Base-by-base conservation (phyloP, 2,888 invertebrate genomes). In the Coenonympha arcania region DNA sequence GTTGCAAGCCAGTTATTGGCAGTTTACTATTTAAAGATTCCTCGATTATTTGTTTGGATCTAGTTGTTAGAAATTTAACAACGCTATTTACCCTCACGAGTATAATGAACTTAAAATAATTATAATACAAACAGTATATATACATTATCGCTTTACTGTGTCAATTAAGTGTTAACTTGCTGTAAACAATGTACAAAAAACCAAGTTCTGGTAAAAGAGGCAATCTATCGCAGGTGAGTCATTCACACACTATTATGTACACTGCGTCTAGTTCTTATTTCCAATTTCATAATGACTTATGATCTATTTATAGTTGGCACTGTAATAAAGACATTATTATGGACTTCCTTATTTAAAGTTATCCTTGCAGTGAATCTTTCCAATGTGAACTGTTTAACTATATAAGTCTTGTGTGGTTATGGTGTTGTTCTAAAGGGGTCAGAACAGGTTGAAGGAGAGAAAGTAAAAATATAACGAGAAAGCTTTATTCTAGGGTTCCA, bases 191-290 rank as follows among this genome's bases (percentile, higher is more conserved):
- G 85, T 71, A 62, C 56, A 76, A 71, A 55, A 81, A 73, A 55
- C 76, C 75, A 30, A 71, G 59, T 62, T 68, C 79, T 55, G 73
- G 76, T 58, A 80, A 77, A 64, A 81, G 69, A 66, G 59, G 65
- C 30, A 82, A 79, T 64, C 76, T 85, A 64, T 79, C 85, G n/a
- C 85, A 85, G 74, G 85, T 86, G 85, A 86, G 85, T 86, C 82
- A 86, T 76, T 19, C 19, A 44, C 43, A 26, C 37, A 26, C 19
- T 16, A 20, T 42, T 46, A 19, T 40, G 20, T n/a, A n/a, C n/a
- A n/a, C n/a, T n/a, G n/a, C n/a, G 37, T n/a, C 31, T 33, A 33
- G 31, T 33, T 45, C 46, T 43, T 5, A 36, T 52, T 40, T 31
- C 41, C 11, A 33, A 45, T 45, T 44, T 30, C 20, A 28, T 36